A percentile compares a stretch with the other conserved stretches of the same genome.
Conservation (phyloP, 2,113 vertebrate species). For the Prietella phreatophila region DNA sequence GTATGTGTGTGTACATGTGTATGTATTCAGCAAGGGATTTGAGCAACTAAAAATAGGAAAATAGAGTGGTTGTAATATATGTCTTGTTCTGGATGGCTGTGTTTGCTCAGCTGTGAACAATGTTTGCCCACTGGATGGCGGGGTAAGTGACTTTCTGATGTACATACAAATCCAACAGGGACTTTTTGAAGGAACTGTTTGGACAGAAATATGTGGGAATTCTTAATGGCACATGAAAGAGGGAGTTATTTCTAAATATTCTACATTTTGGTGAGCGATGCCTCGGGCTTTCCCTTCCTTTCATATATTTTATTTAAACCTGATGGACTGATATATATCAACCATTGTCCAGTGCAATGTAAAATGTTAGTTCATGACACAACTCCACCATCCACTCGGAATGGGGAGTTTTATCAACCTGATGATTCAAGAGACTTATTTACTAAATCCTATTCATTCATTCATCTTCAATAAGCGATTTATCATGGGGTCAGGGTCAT, state of each 20-base stretch:
- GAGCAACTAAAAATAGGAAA: conserved; percentile 57
- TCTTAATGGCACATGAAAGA: conserved; percentile 66
- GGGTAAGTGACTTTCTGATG: conserved; percentile 66
- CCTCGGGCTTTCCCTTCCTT: conserved; percentile 29
- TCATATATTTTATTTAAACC: conserved; percentile 28
- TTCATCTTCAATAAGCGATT: background rate
- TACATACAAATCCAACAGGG: conserved; percentile 64
- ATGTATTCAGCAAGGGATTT: conserved; percentile 41
- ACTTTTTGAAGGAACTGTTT: conserved; percentile 68
- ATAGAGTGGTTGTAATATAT: conserved; percentile 58
- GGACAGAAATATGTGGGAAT: conserved; percentile 65
- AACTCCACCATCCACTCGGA: background rate
- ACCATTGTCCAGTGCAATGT: conserved; percentile 40
- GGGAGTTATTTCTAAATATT: conserved; percentile 61
- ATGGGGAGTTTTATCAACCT: background rate
- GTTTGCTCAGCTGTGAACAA: conserved; percentile 73
- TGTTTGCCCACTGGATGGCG: conserved; percentile 66
- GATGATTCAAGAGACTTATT: background rate
- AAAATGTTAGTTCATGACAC: background rate
- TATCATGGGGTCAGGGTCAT: background rate
- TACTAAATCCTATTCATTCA: background rate
- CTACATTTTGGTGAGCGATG: conserved; percentile 40
- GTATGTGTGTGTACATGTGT: conserved; percentile 3
- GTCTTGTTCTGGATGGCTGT: conserved; percentile 61
- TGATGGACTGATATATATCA: background rate